Conservation (phyloP, 1,140 invertebrate species). For the Daktulosphaira vitifoliae region DNA sequence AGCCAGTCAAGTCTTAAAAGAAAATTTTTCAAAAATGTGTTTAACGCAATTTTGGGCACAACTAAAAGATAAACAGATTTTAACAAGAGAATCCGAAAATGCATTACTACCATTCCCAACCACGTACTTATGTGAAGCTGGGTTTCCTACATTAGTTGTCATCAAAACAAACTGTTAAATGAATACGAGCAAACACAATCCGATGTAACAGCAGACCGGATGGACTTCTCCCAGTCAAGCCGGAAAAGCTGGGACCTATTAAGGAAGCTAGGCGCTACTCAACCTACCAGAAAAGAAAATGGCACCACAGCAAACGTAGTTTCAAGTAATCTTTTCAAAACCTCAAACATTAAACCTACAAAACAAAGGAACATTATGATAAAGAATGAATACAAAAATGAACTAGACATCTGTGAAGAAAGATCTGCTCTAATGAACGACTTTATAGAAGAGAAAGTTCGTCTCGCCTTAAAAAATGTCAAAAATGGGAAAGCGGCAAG, state of each 20-base stretch:
- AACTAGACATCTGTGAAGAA: not conserved
- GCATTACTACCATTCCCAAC: no score
- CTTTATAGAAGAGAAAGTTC: not conserved
- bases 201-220: not conserved
- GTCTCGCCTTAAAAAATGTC: not conserved
- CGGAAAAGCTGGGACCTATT: not conserved
- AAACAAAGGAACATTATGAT: not conserved
- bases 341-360: not conserved
- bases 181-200: not conserved
- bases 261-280: not conserved
- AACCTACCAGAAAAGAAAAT: not conserved
- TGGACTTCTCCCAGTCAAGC: not conserved
- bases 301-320: not conserved
- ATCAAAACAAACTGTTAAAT: not conserved
- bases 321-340: not conserved
- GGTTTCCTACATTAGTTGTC: no score
- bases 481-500: slow-evolving; percentile 1
- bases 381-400: not conserved
- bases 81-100: no score
- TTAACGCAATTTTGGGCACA: no score
- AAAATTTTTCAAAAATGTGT: no score
- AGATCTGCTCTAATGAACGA: not conserved
- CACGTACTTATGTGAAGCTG: no score
- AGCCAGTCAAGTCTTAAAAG: no score
- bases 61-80: no score